Percentiles rank a stretch among this genome's conserved stretches.
phyloP scores from a whole-genome alignment of 2,797 vertebrate genomes.

The Psittacula derbiana region DNA sequence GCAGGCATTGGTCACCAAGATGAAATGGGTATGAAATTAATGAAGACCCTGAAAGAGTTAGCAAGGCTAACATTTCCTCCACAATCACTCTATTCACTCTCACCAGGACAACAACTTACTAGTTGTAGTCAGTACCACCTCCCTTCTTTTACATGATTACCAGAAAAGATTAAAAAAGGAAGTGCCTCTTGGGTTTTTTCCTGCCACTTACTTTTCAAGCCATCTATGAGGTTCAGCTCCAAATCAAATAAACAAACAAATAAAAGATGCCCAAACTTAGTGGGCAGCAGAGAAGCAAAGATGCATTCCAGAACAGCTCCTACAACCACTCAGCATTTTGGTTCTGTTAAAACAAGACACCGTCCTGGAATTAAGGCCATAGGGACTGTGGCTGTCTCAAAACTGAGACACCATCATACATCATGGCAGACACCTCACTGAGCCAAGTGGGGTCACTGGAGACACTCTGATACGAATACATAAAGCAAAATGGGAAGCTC shows the following conservation, averaged over 20 bases:
- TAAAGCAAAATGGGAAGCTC: not conserved
- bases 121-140: not conserved
- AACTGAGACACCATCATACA: not conserved
- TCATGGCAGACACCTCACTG: not conserved
- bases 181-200: not conserved
- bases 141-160: not conserved
- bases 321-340: not conserved
- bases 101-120: not conserved
- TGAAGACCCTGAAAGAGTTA: not conserved
- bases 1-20: not conserved
- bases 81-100: not conserved
- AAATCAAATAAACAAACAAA: not conserved
- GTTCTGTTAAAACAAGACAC: not conserved
- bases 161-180: not conserved
- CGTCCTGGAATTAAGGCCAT: not conserved
- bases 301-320: not conserved
- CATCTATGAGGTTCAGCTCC: not conserved
- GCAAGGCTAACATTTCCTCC: not conserved
- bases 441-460: not conserved
- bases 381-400: not conserved
- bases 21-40: not conserved
- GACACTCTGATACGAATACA: fast-evolving
- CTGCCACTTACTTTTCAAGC: not conserved
- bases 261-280: not conserved
- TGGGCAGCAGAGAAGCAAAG: not conserved